A percentile compares a stretch with the other conserved stretches of the same genome.
Conservation (phyloP, 1,140 invertebrate species). For the Philotrypesis tridentata region DNA sequence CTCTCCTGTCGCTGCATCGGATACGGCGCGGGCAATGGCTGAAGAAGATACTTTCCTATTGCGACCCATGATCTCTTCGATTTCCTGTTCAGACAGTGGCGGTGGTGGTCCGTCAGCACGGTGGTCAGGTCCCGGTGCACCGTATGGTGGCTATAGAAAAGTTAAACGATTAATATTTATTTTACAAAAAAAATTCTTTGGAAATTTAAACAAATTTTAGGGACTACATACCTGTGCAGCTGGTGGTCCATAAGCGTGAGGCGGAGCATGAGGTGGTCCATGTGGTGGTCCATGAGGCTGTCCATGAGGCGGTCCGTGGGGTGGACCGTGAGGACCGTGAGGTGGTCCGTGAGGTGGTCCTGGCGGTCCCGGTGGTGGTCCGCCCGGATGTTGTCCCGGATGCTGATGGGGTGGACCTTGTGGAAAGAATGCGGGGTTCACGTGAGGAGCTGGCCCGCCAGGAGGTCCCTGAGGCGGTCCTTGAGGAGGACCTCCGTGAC, state of each 20-base stretch:
- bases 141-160: slow-evolving; percentile 70
- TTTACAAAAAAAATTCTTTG: slow-evolving; percentile 3
- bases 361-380: slow-evolving; percentile 76
- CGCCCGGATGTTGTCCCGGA: slow-evolving; percentile 77
- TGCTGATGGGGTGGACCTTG: slow-evolving; percentile 80
- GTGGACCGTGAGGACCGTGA: slow-evolving; percentile 77
- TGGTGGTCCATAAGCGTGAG: slow-evolving; percentile 78
- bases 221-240: slow-evolving; percentile 62
- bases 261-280: slow-evolving; percentile 74
- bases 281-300: slow-evolving; percentile 78
- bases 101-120: slow-evolving; percentile 78
- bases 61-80: slow-evolving; percentile 98
- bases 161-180: neutral
- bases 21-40: slow-evolving; percentile 96
- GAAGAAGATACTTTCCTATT: slow-evolving; percentile 98
- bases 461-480: slow-evolving; percentile 76
- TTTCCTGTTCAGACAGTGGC: slow-evolving; percentile 92
- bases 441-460: slow-evolving; percentile 91
- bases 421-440: slow-evolving; percentile 97
- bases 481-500: slow-evolving; percentile 76
- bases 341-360: slow-evolving; percentile 77
- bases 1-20: slow-evolving; percentile 97
- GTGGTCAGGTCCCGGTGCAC: slow-evolving; percentile 74
- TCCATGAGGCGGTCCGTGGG: slow-evolving; percentile 77
- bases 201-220: neutral